Conservation (phyloP, 2,113 vertebrate species). For the Boulengerochromis microlepis region DNA sequence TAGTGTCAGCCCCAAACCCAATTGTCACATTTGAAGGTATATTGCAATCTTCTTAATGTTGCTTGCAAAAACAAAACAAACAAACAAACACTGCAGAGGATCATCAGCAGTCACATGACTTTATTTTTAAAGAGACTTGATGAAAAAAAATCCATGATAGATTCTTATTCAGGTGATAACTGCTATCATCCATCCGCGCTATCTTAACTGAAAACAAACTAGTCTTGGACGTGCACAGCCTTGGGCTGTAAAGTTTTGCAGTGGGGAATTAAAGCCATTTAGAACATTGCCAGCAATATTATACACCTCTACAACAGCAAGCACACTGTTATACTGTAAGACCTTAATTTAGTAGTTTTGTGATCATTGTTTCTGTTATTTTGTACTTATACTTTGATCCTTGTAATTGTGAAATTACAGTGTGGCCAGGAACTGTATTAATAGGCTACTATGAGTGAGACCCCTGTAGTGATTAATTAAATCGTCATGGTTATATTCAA, state of each 20-base stretch:
- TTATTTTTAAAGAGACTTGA: background rate
- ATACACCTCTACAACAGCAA: background rate
- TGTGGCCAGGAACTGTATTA: background rate
- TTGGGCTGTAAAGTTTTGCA: background rate
- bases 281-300: background rate
- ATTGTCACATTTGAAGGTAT: background rate
- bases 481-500: background rate
- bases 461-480: background rate
- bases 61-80: background rate
- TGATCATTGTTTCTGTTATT: background rate
- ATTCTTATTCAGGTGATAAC: background rate
- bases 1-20: background rate
- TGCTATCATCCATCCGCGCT: accelerated
- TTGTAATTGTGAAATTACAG: background rate
- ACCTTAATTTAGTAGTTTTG: background rate
- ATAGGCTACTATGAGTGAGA: accelerated
- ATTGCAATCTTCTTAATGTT: background rate
- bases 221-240: background rate
- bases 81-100: background rate
- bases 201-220: background rate
- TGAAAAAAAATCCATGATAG: background rate
- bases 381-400: background rate
- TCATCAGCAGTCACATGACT: background rate
- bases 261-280: background rate
- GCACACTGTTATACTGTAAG: background rate